Percentiles rank a stretch among this genome's conserved stretches.
phyloP scores from a whole-genome alignment of 2,113 vertebrate genomes.

The Austrofundulus limnaeus region DNA sequence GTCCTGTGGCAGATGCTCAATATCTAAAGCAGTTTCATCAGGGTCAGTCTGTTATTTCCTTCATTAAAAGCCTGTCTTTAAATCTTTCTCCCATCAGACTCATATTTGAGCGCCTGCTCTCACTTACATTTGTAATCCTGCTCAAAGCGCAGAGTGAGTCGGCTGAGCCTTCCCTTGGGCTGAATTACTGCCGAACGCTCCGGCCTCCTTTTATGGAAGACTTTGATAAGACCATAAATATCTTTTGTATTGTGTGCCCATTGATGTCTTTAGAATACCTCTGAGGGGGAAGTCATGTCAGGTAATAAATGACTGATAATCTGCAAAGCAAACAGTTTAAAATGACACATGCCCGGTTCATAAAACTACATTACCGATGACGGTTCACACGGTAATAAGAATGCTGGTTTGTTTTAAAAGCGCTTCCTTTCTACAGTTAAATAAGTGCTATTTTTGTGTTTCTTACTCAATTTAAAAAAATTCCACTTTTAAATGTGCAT shows the following conservation, averaged over 20 bases:
- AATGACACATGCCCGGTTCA: background rate
- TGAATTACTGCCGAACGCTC: constrained; percentile 52
- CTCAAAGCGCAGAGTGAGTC: constrained; percentile 44
- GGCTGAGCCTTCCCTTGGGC: constrained; percentile 46
- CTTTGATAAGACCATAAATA: constrained; percentile 63
- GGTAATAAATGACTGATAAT: constrained; percentile 9
- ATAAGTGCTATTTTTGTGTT: background rate
- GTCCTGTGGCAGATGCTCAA: background rate
- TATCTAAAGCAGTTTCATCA: background rate
- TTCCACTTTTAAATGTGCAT: background rate
- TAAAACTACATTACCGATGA: constrained; percentile 26
- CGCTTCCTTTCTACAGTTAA: background rate
- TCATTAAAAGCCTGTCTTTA: constrained; percentile 11
- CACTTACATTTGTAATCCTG: constrained; percentile 58
- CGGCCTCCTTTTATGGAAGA: constrained; percentile 69
- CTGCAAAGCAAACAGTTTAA: constrained; percentile 47
- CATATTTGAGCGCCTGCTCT: constrained; percentile 38
- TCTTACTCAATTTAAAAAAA: background rate
- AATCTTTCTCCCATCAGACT: constrained; percentile 16
- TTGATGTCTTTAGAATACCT: constrained; percentile 46
- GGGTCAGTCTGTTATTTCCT: constrained; percentile 24
- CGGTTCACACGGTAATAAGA: background rate
- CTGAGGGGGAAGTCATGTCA: constrained; percentile 8
- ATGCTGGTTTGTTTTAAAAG: background rate
- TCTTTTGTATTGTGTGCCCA: constrained; percentile 39